Evolutionary conservation across 1,140 invertebrate species (phyloP).

Genomic region (Macrosteles quadrilineatus): DNA sequence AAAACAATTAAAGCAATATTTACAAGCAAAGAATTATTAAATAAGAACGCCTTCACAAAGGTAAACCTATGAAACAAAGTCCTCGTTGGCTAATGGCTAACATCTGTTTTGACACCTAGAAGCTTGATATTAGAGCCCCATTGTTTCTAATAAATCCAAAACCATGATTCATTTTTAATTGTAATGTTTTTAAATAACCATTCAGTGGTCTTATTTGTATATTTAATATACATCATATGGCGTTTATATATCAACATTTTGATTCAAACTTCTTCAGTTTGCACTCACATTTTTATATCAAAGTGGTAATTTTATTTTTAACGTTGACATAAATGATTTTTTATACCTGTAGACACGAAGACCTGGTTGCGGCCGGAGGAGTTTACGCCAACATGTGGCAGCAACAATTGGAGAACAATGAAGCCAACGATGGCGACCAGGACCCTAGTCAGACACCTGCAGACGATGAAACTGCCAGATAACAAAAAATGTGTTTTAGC

Average conservation of each 20-base stretch:
- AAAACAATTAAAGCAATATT: too few relatives aligned
- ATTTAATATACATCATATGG: background rate
- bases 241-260: too few relatives aligned
- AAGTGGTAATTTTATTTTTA: slow-evolving; percentile 8
- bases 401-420: slow-evolving; percentile 71
- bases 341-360: slow-evolving; percentile 67
- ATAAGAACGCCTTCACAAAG: too few relatives aligned
- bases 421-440: background rate
- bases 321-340: background rate
- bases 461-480: too few relatives aligned
- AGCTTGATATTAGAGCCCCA: too few relatives aligned
- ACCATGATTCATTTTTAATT: background rate
- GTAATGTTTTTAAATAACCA: background rate
- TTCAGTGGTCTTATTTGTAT: background rate
- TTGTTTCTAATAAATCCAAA: too few relatives aligned
- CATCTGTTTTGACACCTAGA: too few relatives aligned
- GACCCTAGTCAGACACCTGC: background rate
- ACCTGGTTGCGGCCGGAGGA: slow-evolving; percentile 67
- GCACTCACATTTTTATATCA: background rate
- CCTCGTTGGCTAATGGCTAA: too few relatives aligned
- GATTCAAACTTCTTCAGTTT: too few relatives aligned
- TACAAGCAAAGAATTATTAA: too few relatives aligned
- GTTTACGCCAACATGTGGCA: slow-evolving; percentile 89
- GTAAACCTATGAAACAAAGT: too few relatives aligned
- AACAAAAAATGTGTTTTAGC: too few relatives aligned